phyloP scores from a whole-genome alignment of 2,888 invertebrate species.

The Dichetophora obliterata region DNA sequence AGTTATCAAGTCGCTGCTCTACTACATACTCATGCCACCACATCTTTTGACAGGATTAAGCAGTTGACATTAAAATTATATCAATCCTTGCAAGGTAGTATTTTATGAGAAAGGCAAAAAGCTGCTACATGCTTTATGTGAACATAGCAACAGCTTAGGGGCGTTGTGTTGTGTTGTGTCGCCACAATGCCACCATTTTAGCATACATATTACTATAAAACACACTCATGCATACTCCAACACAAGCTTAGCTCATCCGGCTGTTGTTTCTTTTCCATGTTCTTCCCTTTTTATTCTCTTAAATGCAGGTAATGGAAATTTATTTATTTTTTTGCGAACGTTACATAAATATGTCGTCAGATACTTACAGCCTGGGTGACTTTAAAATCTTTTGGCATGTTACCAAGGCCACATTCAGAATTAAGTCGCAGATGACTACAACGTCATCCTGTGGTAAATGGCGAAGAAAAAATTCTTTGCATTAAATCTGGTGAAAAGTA shows the following conservation, averaged over 20 bases:
- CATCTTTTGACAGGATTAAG: neutral
- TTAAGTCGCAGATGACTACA: too few species aligned
- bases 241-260: neutral
- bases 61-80: slow-evolving; percentile 12
- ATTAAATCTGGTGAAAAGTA: too few species aligned
- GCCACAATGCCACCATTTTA: neutral
- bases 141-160: neutral
- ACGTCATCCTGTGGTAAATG: too few species aligned
- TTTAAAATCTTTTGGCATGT: too few species aligned
- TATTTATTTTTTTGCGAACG: neutral
- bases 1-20: too few species aligned
- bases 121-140: neutral
- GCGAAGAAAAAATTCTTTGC: too few species aligned
- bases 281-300: neutral
- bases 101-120: neutral
- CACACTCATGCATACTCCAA: neutral
- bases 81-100: neutral
- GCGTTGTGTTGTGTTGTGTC: neutral
- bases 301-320: slow-evolving; percentile 6
- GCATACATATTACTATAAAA: neutral
- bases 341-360: neutral
- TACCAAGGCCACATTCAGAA: too few species aligned
- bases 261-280: too few species aligned
- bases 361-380: too few species aligned
- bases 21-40: too few species aligned